A percentile compares a stretch with the other conserved stretches of the same genome.
These are phyloP conservation scores for Antennarius striatus DNA, from an alignment of 2,113 vertebrate species.

Conservation along the genomic window DNA sequence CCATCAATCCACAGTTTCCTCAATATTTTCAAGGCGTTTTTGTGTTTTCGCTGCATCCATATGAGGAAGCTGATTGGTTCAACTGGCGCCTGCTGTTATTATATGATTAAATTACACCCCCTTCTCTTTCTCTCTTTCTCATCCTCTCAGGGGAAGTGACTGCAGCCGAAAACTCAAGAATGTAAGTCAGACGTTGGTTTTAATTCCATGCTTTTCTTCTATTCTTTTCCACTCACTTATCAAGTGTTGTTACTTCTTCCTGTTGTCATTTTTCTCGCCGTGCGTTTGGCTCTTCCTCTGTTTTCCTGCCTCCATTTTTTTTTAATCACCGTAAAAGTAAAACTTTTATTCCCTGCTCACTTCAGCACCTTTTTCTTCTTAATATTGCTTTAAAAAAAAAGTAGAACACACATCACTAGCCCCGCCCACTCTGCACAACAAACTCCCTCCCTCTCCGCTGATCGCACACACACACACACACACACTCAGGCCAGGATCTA, in stretches of 20 bases:
- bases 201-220: not conserved
- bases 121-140: slow-evolving; percentile 17
- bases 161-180: slow-evolving; percentile 92
- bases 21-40: not conserved
- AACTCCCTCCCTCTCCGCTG: slow-evolving; percentile 32
- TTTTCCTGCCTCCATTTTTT: too few species aligned
- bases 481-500: slow-evolving; percentile 16
- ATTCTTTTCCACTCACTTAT: slow-evolving; percentile 1
- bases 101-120: slow-evolving; percentile 20
- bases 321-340: too few species aligned
- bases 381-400: slow-evolving; percentile 59
- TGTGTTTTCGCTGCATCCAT: slow-evolving; percentile 5
- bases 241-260: too few species aligned
- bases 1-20: too few species aligned
- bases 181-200: slow-evolving; percentile 81
- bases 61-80: slow-evolving; percentile 10
- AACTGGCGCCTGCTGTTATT: slow-evolving; percentile 21
- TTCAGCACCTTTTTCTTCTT: too few species aligned
- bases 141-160: slow-evolving; percentile 83
- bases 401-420: slow-evolving; percentile 28
- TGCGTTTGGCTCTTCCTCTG: too few species aligned
- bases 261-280: too few species aligned
- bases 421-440: slow-evolving; percentile 64
- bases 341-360: too few species aligned
- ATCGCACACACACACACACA: slow-evolving; percentile 45